Evolutionary conservation across 2,888 invertebrate genomes (phyloP), one percentile per base, ranked within the genome.

Genomic region (Protodeltote pygarga): DNA sequence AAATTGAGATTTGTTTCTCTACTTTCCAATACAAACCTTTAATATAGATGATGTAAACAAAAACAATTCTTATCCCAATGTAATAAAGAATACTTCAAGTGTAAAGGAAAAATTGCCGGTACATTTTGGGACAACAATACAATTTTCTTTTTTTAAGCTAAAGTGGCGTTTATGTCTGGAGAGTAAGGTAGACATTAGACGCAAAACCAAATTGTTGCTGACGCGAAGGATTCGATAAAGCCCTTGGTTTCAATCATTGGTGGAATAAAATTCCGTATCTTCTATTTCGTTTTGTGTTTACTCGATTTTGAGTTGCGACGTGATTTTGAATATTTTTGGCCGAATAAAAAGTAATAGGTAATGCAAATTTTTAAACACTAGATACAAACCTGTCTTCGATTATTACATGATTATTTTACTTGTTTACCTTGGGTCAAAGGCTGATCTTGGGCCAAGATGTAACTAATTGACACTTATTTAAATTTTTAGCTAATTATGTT

Each of bases 181-280:
- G 13, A 24, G 46, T 57, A 65, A 58, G 48, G 41, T 39, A 5
- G 23, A 32, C 4, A 11, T 17, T 14, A 28, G 41, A 20, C 10
- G 74, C 40, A 71, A 40, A 45, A 20, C 3, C 9, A 45, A 16
- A 21, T 47, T 51, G 42, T 50, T 33, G 49, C 49, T 60, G 63
- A 69, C 63, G 49, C 63, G 63, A 66, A 65, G 60, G 71, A 75
- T 75, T 69, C 73, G 75, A 75, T 71, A 71, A 74, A 71, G 73
- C 76, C 69, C 71, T 77, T 72, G 76, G 77, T 82, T 83, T 83
- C 83, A 83, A 83, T 83, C 80, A 82, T 82, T 77, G 76, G 65
- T 53, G 59, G 68, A 75, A 78, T 74, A 75, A 80, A 79, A 81
- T 74, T 78, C 61, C 65, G 72, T 77, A 75, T 79, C 75, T 76